Conservation (phyloP, 1,140 invertebrate genomes). For the Maconellicoccus hirsutus region DNA sequence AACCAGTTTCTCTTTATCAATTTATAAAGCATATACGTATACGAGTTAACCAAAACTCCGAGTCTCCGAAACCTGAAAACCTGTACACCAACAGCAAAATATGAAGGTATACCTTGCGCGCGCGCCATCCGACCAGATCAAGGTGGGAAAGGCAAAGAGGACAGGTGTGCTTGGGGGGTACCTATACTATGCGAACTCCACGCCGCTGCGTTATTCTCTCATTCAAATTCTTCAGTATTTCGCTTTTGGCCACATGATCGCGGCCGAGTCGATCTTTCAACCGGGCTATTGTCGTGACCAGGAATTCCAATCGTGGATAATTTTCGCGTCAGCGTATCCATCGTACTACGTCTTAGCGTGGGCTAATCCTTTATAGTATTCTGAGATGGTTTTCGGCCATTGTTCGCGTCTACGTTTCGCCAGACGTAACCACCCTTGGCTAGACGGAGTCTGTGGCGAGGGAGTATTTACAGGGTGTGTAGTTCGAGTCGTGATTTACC, state of each 20-base stretch:
- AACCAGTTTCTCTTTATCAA: constrained; percentile 9
- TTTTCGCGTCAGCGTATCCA: neutral
- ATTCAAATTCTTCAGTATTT: neutral
- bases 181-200: neutral
- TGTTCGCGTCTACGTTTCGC: too few species aligned
- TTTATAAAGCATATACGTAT: neutral
- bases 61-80: neutral
- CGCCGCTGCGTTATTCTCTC: neutral
- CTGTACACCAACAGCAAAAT: neutral
- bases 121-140: neutral
- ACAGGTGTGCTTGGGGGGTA: neutral
- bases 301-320: neutral
- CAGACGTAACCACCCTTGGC: too few species aligned
- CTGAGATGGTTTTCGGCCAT: too few species aligned
- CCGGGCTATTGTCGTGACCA: neutral
- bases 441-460: too few species aligned
- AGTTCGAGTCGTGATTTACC: too few species aligned
- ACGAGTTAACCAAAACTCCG: neutral
- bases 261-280: neutral
- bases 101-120: neutral
- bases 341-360: too few species aligned
- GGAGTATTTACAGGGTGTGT: too few species aligned
- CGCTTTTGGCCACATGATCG: neutral
- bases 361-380: too few species aligned
- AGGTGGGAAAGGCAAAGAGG: neutral